Percentiles rank a stretch among this genome's conserved stretches.
These are phyloP conservation scores for Drosophila colorata DNA, from an alignment of 2,888 invertebrate species.

Conservation along the genomic window DNA sequence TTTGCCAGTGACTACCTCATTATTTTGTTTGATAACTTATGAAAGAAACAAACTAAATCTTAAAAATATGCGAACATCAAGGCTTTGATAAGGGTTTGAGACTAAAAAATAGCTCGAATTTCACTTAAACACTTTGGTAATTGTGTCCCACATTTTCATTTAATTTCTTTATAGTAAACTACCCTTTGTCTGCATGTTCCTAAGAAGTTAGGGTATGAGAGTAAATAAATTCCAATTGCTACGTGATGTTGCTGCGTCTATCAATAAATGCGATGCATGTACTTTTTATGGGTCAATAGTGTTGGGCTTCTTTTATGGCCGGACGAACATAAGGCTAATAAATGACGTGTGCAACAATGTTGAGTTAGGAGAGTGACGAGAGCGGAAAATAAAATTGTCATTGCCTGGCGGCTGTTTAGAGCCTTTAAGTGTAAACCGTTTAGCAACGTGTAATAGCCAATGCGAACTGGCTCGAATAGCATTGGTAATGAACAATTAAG, in stretches of 20 bases:
- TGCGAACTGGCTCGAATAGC: slow-evolving; percentile 18
- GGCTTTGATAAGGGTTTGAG: too few relatives aligned
- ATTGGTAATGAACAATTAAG: slow-evolving; percentile 46
- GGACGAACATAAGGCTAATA: slow-evolving; percentile 11
- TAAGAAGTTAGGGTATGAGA: slow-evolving; percentile 20
- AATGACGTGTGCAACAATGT: slow-evolving; percentile 20
- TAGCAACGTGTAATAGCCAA: slow-evolving; percentile 48
- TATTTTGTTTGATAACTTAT: too few relatives aligned
- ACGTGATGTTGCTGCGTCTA: slow-evolving; percentile 46
- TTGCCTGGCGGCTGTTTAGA: not conserved
- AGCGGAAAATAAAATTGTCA: slow-evolving; percentile 16
- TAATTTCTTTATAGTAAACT: too few relatives aligned
- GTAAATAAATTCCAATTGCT: slow-evolving; percentile 50
- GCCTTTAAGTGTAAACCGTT: slow-evolving; percentile 29
- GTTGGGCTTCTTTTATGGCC: slow-evolving; percentile 34
- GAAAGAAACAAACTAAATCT: too few relatives aligned
- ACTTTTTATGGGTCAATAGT: slow-evolving; percentile 54
- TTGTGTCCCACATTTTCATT: too few relatives aligned
- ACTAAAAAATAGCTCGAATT: too few relatives aligned
- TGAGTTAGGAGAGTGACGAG: not conserved
- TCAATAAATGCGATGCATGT: slow-evolving; percentile 20
- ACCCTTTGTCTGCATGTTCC: too few relatives aligned
- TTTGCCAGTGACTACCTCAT: too few relatives aligned
- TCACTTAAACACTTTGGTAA: too few relatives aligned
- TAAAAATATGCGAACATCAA: too few relatives aligned